phyloP scores from a whole-genome alignment of 2,888 invertebrate species.

The Agrotis ipsilon region DNA sequence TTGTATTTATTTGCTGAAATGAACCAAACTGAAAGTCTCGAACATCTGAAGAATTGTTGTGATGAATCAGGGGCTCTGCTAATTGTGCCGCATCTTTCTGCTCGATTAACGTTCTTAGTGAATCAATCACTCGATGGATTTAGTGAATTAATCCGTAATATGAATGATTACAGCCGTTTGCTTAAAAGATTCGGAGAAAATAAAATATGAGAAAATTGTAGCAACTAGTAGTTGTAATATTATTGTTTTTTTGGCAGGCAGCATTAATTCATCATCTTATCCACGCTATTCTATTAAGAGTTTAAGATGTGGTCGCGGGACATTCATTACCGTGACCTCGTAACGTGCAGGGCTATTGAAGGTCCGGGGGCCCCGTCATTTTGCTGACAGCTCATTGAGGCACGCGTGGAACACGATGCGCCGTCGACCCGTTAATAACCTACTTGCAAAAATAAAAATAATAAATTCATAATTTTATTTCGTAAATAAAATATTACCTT shows the following conservation, averaged over 20 bases:
- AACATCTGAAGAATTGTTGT: constrained; percentile 53
- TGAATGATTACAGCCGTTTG: constrained; percentile 55
- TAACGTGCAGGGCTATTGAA: too few relatives aligned
- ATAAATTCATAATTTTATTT: too few relatives aligned
- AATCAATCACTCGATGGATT: constrained; percentile 66
- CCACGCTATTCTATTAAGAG: too few relatives aligned
- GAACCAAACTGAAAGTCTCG: constrained; percentile 41
- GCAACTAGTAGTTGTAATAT: not conserved
- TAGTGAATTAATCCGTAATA: constrained; percentile 55
- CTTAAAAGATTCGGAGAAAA: constrained; percentile 57
- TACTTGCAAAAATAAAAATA: too few relatives aligned
- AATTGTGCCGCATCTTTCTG: constrained; percentile 56
- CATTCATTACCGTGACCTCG: too few relatives aligned
- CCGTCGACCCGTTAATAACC: too few relatives aligned
- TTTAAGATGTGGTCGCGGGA: too few relatives aligned
- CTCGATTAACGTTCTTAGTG: constrained; percentile 58
- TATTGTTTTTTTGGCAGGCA: too few relatives aligned
- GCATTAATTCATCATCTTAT: too few relatives aligned
- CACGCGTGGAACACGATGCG: too few relatives aligned
- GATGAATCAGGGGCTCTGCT: constrained; percentile 56
- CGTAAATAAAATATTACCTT: not conserved
- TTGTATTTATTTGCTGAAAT: constrained; percentile 30
- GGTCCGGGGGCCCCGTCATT: too few relatives aligned
- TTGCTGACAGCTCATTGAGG: too few relatives aligned
- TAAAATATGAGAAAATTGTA: constrained; percentile 19